Evolutionary conservation across 2,113 vertebrate species (phyloP).

Genomic region (Potamarius usumacintae): DNA sequence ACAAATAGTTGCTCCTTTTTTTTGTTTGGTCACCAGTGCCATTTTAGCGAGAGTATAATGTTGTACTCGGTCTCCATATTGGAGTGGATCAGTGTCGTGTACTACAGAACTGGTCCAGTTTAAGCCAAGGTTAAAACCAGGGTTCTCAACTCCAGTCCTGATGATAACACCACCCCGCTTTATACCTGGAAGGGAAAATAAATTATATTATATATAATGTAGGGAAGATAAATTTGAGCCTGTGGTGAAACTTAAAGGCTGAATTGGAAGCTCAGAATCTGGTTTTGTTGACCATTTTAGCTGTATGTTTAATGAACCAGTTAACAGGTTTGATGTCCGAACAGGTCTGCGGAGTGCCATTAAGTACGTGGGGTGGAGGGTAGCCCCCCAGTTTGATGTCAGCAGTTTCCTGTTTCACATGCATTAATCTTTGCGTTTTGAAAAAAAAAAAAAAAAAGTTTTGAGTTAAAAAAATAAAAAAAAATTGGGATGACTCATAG

Average conservation of each 20-base stretch:
- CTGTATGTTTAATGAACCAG: slow-evolving; percentile 56
- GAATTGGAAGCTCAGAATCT: not conserved
- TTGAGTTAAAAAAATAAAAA: not conserved
- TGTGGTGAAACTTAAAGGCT: not conserved
- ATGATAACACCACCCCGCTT: not conserved
- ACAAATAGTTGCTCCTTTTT: slow-evolving; percentile 42
- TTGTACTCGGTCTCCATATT: slow-evolving; percentile 75
- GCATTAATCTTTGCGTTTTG: not conserved
- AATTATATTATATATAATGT: no score
- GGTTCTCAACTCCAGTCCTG: not conserved
- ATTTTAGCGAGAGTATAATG: slow-evolving; percentile 51
- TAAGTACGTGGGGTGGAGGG: slow-evolving; percentile 32
- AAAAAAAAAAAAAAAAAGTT: not conserved
- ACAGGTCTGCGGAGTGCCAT: not conserved
- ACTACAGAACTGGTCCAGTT: not conserved
- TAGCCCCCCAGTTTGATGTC: no score
- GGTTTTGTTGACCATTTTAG: not conserved
- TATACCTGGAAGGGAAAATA: not conserved
- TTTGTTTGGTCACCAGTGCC: slow-evolving; percentile 52
- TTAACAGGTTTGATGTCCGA: slow-evolving; percentile 65
- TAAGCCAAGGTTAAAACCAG: not conserved
- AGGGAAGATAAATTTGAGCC: not conserved
- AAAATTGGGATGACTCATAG: not conserved
- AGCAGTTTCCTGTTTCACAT: not conserved
- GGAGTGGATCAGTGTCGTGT: slow-evolving; percentile 54